phyloP scores from a whole-genome alignment of 2,113 vertebrate species.

The Entomyzon cyanotis region DNA sequence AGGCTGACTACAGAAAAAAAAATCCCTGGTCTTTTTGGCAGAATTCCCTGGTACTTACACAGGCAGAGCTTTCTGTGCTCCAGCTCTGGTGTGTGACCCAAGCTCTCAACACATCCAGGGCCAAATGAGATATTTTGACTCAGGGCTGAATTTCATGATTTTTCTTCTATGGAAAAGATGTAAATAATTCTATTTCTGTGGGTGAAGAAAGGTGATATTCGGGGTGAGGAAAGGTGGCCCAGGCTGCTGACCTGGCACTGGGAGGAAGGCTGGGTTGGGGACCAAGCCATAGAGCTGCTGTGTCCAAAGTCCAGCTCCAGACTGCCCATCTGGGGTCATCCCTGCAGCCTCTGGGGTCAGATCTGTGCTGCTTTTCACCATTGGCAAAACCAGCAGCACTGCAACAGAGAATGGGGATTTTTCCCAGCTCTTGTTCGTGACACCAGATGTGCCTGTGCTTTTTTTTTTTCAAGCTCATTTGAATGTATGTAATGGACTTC shows the following conservation, averaged over 20 bases:
- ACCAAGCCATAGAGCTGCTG: not conserved
- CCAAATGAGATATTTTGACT: not conserved
- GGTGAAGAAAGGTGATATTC: not conserved
- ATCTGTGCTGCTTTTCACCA: not conserved
- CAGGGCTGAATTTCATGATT: not conserved
- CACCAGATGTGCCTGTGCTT: constrained; percentile 12
- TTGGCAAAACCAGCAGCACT: not conserved
- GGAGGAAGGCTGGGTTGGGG: not conserved
- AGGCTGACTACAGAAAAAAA: not conserved
- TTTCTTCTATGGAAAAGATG: not conserved
- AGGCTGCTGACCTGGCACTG: not conserved
- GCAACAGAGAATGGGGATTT: not conserved
- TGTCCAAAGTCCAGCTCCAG: not conserved
- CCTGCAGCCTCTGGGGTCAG: not conserved
- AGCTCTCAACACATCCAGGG: not conserved
- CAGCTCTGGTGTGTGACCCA: not conserved
- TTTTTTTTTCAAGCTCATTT: constrained; percentile 45
- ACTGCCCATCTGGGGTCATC: not conserved
- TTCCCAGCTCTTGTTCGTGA: not conserved
- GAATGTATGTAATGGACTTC: constrained; percentile 29
- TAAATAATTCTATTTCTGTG: not conserved
- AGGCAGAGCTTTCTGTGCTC: not conserved
- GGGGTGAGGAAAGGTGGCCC: not conserved
- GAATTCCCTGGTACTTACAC: not conserved
- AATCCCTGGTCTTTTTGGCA: not conserved